Percentiles rank a stretch among this genome's conserved stretches.
Conservation (phyloP, 1,140 invertebrate species). For the Cotesia chilonis region DNA sequence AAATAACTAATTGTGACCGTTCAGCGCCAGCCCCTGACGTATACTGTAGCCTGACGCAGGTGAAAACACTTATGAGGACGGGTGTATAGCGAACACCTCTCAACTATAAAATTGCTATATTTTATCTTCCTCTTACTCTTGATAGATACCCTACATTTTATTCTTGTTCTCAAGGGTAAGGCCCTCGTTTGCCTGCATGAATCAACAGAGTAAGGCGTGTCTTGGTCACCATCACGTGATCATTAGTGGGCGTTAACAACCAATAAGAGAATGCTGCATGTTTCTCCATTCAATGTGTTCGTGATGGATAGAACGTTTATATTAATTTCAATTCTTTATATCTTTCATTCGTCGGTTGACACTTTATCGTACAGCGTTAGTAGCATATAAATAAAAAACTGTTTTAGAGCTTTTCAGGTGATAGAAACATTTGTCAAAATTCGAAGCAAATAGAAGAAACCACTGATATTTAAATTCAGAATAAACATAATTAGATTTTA, state of each 20-base stretch:
- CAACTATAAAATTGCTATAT: not conserved
- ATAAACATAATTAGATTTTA: no score
- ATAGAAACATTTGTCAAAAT: no score
- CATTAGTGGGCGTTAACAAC: conserved; percentile 52
- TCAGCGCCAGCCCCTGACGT: conserved; percentile 17
- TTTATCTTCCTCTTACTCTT: not conserved
- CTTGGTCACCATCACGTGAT: conserved; percentile 54
- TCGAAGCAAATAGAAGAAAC: no score
- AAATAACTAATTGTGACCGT: conserved; percentile 18
- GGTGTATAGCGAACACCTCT: conserved; percentile 16
- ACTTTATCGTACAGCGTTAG: conserved; percentile 53
- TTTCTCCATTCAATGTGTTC: conserved; percentile 52
- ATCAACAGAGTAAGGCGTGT: conserved; percentile 31
- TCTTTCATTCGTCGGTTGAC: conserved; percentile 64
- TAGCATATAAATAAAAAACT: conserved; percentile 7
- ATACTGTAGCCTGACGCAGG: conserved; percentile 28
- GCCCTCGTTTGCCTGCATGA: conserved; percentile 40
- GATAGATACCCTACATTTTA: not conserved
- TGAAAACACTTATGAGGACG: conserved; percentile 16
- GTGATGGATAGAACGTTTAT: conserved; percentile 63
- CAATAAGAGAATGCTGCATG: conserved; percentile 53
- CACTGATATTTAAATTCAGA: no score
- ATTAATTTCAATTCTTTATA: conserved; percentile 63
- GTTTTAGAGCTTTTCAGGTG: no score
- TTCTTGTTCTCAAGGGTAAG: not conserved